Evolutionary conservation across 1,140 invertebrate genomes (phyloP).

Genomic region (Leptinotarsa defecta): DNA sequence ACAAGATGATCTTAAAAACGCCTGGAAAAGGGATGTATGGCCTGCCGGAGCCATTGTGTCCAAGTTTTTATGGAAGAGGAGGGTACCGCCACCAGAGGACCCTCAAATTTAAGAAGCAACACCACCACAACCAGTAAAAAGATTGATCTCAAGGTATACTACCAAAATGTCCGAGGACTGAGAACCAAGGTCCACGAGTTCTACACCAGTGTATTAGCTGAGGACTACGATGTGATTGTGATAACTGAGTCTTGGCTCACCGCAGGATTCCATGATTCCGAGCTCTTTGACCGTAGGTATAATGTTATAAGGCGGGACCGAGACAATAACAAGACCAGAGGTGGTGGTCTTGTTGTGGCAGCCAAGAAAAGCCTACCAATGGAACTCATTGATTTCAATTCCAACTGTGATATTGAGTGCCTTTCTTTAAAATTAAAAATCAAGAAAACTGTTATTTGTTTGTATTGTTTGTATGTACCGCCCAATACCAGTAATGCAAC

Average conservation of each 20-base stretch:
- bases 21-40: conserved; percentile 10
- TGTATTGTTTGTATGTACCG: conserved; percentile 8
- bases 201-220: not conserved
- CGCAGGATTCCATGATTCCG: not conserved
- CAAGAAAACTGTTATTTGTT: not conserved
- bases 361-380: not conserved
- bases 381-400: not conserved
- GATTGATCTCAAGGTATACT: not conserved
- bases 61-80: conserved; percentile 11
- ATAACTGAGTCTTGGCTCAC: conserved; percentile 1
- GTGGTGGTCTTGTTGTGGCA: conserved; percentile 8
- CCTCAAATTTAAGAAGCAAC: conserved; percentile 1
- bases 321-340: conserved; percentile 10
- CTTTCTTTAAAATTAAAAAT: conserved; percentile 8
- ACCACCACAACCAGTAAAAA: not conserved
- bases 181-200: conserved; percentile 12
- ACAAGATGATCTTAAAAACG: conserved; percentile 9
- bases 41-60: not conserved
- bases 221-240: conserved; percentile 6
- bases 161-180: conserved; percentile 3
- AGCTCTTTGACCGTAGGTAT: not conserved
- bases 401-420: conserved; percentile 2
- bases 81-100: conserved; percentile 1
- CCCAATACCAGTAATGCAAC: not conserved
- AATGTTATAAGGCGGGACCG: not conserved